Evolutionary conservation across 2,888 invertebrate genomes (phyloP), one percentile per base, ranked within the genome.

Genomic region (Phytoseiulus persimilis): DNA sequence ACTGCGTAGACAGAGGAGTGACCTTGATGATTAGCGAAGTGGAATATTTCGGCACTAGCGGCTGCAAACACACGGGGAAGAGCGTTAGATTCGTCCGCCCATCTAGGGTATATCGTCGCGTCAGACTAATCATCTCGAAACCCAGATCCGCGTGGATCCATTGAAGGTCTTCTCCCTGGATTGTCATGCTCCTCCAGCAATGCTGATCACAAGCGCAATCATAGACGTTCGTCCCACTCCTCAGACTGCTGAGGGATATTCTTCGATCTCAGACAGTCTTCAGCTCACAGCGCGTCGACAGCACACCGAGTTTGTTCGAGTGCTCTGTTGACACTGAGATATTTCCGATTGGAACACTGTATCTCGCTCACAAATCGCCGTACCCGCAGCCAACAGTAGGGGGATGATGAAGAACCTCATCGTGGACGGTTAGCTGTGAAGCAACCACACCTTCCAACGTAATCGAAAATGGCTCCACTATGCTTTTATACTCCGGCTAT

Each of bases 391-490:
- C 33, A 87, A 45, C 33, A 87, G 32, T 14, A 87, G 87, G 18
- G 87, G 87, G 18, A 87, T 23, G 23, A 87, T n/a, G 33, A 87
- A 87, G 87, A 87, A 87, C 87, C 87, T 87, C 87, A 87, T 87
- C 87, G 87, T 87, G 32, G 87, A 87, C 87, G 87, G 87, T 87
- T 87, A 87, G 87, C 0, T 87, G 33, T 87, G n/a, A 32, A 11
- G n/a, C 32, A 87, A 87, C 33, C 87, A 87, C 33, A 87, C 87
- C 87, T 87, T 87, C 87, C 87, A 87, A 87, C 87, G 33, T 87
- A 65, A 65, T 14, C 28, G 65, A 18, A 65, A 65, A 65, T 65
- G 65, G 65, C 1, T 65, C 65, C 65, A 28, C 14, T 14, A 6
- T 18, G 18, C 65, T 65, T 65, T 65, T 65, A 65, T 65, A 65